Percentiles rank a stretch among this genome's conserved stretches.
Evolutionary conservation across 2,797 vertebrate genomes (phyloP).

Genomic region (Onychomys arenicola): DNA sequence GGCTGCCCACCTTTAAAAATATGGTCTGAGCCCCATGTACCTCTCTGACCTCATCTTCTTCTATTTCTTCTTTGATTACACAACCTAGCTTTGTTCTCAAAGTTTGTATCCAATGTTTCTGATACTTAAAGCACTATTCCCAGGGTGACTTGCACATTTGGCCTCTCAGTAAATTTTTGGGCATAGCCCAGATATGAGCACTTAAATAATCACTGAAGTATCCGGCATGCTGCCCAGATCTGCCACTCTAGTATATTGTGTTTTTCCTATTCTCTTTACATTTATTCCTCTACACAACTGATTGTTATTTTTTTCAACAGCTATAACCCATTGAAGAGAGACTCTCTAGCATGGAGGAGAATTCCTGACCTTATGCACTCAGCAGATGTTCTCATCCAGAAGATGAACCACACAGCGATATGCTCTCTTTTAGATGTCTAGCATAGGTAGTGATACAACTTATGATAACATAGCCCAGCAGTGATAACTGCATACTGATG

Average conservation of each 20-base stretch:
- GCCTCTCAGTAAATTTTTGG: slow-evolving; percentile 20
- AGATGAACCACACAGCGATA: background rate
- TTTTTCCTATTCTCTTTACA: background rate
- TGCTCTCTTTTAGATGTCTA: background rate
- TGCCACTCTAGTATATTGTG: background rate
- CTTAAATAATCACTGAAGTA: background rate
- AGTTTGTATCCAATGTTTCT: background rate
- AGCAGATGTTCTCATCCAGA: background rate
- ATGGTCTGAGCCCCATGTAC: background rate
- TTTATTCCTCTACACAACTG: background rate
- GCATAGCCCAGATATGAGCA: slow-evolving; percentile 32
- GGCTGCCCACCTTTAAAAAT: background rate
- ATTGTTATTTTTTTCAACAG: background rate
- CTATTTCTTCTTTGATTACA: background rate
- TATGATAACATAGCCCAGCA: background rate
- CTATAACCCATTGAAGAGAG: background rate
- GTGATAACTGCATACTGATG: slow-evolving; percentile 1
- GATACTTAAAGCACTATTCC: background rate
- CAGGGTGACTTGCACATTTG: background rate
- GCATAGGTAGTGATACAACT: background rate
- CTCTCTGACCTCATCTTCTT: background rate
- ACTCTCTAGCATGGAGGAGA: background rate
- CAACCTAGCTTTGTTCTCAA: background rate
- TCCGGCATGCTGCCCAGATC: background rate
- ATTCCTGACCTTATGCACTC: background rate